These are phyloP conservation scores for Chrysocyon brachyurus DNA, from an alignment of 2,797 vertebrate species.

Conservation along the genomic window DNA sequence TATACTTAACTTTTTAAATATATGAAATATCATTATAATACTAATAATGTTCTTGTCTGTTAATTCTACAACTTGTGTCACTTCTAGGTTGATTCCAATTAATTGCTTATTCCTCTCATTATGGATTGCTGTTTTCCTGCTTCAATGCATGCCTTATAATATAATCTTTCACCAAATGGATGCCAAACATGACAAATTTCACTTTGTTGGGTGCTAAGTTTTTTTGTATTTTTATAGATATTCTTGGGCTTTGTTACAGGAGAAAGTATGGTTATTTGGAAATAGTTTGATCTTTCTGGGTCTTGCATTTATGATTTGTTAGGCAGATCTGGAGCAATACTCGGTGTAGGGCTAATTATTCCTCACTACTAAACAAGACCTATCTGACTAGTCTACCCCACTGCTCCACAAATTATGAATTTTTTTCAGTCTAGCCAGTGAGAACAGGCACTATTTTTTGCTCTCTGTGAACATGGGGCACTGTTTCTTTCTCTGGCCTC, in stretches of 20 bases:
- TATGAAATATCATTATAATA: not conserved
- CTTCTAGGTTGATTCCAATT: not conserved
- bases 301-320: not conserved
- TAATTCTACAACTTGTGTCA: not conserved
- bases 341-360: not conserved
- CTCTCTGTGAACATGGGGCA: not conserved
- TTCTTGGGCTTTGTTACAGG: not conserved
- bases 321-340: not conserved
- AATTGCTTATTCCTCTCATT: not conserved
- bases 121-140: not conserved
- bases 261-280: not conserved
- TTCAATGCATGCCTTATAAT: not conserved
- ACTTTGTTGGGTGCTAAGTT: not conserved
- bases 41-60: not conserved
- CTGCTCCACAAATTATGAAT: not conserved
- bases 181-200: not conserved
- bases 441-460: not conserved
- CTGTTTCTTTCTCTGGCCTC: not conserved
- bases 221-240: not conserved
- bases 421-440: not conserved
- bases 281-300: not conserved
- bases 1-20: not conserved
- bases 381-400: not conserved
- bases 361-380: not conserved
- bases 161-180: not conserved